Evolutionary conservation across 2,888 invertebrate species (phyloP).

Genomic region (Atethmia centrago): DNA sequence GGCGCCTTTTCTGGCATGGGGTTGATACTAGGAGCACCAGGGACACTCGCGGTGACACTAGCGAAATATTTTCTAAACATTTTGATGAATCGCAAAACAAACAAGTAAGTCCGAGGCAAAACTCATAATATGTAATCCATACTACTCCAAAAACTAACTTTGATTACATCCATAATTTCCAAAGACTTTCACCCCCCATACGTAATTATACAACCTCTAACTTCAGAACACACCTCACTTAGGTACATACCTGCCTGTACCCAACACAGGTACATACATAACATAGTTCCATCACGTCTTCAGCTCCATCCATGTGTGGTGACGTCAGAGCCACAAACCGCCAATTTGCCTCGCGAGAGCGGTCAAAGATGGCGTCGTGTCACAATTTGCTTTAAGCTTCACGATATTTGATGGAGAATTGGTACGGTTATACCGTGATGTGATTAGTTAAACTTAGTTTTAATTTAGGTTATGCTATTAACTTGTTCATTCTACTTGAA

Average conservation of each 20-base stretch:
- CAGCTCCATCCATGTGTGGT: conserved; percentile 55
- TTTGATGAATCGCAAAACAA: too few relatives aligned
- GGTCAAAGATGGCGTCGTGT: conserved; percentile 77
- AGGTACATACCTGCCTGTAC: conserved; percentile 1
- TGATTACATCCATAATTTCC: neutral
- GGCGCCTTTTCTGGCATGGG: too few relatives aligned
- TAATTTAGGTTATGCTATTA: neutral
- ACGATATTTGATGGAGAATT: conserved; percentile 61
- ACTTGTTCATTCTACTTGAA: too few relatives aligned
- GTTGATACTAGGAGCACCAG: too few relatives aligned
- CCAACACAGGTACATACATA: conserved; percentile 20
- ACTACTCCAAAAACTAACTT: neutral
- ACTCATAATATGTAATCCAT: neutral
- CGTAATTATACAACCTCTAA: neutral
- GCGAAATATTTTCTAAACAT: neutral
- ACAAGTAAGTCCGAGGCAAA: too few relatives aligned
- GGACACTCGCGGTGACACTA: too few relatives aligned
- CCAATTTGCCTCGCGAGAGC: conserved; percentile 77
- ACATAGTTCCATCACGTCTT: conserved; percentile 59
- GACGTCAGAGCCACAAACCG: conserved; percentile 75
- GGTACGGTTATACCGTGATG: conserved; percentile 42
- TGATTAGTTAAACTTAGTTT: conserved; percentile 1
- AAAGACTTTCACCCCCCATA: neutral
- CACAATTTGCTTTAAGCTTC: conserved; percentile 72
- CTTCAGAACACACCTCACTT: conserved; percentile 2